Evolutionary conservation across 2,797 vertebrate genomes (phyloP), one percentile per base, ranked within the genome.

Genomic region (Champsocephalus gunnari): DNA sequence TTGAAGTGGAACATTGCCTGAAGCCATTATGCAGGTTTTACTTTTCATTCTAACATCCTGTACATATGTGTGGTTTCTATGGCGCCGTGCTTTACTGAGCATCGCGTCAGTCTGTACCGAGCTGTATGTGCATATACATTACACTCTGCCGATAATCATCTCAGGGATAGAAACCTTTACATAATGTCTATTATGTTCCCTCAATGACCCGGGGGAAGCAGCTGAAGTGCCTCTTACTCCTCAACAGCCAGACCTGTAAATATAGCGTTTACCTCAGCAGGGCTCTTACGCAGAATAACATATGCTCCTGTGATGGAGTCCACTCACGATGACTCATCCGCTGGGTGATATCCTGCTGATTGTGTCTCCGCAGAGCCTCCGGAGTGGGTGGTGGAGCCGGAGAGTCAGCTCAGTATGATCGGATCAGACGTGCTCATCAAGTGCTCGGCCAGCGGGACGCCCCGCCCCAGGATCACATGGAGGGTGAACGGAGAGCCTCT

Each of bases 361-460:
- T 75, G 24, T 82, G 58, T 86, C 73, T 85, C 34, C 63, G 9
- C 94, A 99, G 98, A 97, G 72, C 96, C 96, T 83, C 98, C 98
- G 9, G 95, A 77, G 73, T 99, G 97, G 97, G 87, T 92, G 62
- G 93, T 87, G 75, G 93, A 96, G 84, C 97, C 97, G 0, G 77
- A 96, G 83, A 96, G 96, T 21, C 95, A 93, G 0, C 92, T 99
- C 64, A 96, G 89, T 38, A 96, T 94, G 69, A 92, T 96, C 0
- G 96, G 96, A 12, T 90, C 94, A 24, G 95, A 95, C 0, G 94
- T 96, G 19, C 76, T 90, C 68, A 89, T 99, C 83, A 92, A 95
- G 66, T 99, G 98, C 41, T 94, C 96, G 0, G 96, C 96, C 11
- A 92, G 91, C 0, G 98, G 98, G 24, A 94, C 83, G 11, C 98